phyloP scores from a whole-genome alignment of 1,140 invertebrate species.

The Leptinotarsa defecta region DNA sequence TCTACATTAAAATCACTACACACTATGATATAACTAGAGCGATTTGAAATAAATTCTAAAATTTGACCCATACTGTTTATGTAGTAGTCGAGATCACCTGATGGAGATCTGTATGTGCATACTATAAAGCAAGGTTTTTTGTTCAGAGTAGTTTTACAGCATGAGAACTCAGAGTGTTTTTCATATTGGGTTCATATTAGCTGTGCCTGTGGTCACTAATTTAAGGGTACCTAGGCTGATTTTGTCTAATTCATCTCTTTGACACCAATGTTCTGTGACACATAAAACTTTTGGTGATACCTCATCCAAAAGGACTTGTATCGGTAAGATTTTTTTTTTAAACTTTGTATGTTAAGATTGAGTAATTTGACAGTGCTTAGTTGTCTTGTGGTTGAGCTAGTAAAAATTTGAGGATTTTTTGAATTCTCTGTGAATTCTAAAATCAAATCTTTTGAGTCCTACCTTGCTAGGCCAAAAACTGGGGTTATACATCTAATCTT shows the following conservation, averaged over 20 bases:
- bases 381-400: too few species aligned
- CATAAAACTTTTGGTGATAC: not conserved
- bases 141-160: conserved; percentile 13
- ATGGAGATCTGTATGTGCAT: conserved; percentile 3
- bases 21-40: too few species aligned
- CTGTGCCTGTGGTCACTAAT: not conserved
- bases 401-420: too few species aligned
- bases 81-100: not conserved
- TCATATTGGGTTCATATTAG: conserved; percentile 7
- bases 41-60: not conserved
- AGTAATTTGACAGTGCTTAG: too few species aligned
- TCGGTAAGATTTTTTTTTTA: too few species aligned
- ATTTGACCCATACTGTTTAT: conserved; percentile 11
- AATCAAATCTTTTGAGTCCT: not conserved
- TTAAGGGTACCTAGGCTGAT: not conserved
- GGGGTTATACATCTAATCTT: not conserved
- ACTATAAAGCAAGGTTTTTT: not conserved
- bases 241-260: not conserved
- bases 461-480: not conserved
- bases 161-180: conserved; percentile 12
- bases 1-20: too few species aligned
- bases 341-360: too few species aligned
- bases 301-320: not conserved
- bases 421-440: not conserved
- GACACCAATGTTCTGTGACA: conserved; percentile 4